Conservation (phyloP, 2,797 vertebrate species). For the Coregonus sp. region DNA sequence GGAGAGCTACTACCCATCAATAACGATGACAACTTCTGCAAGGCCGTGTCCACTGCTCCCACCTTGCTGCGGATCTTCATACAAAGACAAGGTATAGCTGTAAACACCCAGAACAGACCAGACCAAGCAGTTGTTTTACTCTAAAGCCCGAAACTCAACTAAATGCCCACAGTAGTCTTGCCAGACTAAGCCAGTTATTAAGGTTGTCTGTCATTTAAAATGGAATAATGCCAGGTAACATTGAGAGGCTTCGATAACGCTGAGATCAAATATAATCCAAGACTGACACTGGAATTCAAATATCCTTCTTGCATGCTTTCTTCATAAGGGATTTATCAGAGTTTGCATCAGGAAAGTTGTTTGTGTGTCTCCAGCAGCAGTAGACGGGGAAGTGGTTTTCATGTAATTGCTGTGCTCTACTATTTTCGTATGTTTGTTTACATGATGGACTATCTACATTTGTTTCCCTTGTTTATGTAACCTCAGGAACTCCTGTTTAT, state of each 20-base stretch:
- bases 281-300: background rate
- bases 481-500: background rate
- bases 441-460: background rate
- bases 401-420: background rate
- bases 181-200: background rate
- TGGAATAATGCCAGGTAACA: background rate
- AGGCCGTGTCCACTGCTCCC: slow-evolving; percentile 83
- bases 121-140: background rate
- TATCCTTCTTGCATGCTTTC: background rate
- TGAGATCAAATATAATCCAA: background rate
- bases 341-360: background rate
- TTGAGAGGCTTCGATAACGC: background rate
- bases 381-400: background rate
- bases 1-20: slow-evolving; percentile 88
- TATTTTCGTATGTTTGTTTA: background rate
- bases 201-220: background rate
- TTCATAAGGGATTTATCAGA: background rate
- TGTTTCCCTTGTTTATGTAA: background rate
- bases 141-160: background rate
- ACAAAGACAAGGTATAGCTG: slow-evolving; percentile 80
- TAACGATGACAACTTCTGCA: slow-evolving; percentile 86
- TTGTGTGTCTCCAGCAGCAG: background rate
- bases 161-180: background rate
- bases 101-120: background rate
- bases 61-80: slow-evolving; percentile 84